Evolutionary conservation across 2,113 vertebrate species (phyloP).

Genomic region (Callospermophilus lateralis): DNA sequence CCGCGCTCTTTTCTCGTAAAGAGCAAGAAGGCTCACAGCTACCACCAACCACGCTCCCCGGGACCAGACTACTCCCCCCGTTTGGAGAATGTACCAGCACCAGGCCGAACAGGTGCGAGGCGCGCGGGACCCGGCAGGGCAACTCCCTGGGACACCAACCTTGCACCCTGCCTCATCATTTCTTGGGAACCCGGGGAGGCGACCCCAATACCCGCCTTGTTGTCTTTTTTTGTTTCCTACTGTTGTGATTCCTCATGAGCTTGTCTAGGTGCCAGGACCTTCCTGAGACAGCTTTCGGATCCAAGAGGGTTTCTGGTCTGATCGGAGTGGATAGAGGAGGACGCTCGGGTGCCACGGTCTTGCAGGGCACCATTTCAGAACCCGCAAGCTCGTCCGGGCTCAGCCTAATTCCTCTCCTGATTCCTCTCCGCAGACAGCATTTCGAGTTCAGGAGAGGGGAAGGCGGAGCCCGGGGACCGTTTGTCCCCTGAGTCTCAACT

Average conservation of each 20-base stretch:
- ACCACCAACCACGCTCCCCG: constrained; percentile 94
- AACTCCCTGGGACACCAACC: not conserved
- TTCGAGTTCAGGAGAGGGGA: constrained; percentile 69
- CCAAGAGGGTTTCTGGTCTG: not conserved
- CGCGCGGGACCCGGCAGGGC: not conserved
- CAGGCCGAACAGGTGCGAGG: constrained; percentile 92
- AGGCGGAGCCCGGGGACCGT: constrained; percentile 80
- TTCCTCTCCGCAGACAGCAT: constrained; percentile 81
- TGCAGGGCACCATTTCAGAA: not conserved
- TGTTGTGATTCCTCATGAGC: not conserved
- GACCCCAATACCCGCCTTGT: not conserved
- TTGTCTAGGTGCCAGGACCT: not conserved
- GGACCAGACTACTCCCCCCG: constrained; percentile 91
- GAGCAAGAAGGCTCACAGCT: constrained; percentile 98
- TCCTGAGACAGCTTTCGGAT: not conserved
- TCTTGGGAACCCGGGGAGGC: not conserved
- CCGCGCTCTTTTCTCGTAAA: constrained; percentile 98
- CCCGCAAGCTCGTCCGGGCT: not conserved
- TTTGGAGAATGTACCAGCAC: constrained; percentile 89
- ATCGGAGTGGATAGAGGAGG: not conserved
- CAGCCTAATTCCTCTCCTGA: not conserved
- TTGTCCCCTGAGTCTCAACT: constrained; percentile 90
- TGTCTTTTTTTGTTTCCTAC: not conserved
- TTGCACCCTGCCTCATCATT: not conserved
- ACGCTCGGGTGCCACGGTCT: not conserved